phyloP scores from a whole-genome alignment of 2,888 invertebrate genomes.

The Cenopis cana region DNA sequence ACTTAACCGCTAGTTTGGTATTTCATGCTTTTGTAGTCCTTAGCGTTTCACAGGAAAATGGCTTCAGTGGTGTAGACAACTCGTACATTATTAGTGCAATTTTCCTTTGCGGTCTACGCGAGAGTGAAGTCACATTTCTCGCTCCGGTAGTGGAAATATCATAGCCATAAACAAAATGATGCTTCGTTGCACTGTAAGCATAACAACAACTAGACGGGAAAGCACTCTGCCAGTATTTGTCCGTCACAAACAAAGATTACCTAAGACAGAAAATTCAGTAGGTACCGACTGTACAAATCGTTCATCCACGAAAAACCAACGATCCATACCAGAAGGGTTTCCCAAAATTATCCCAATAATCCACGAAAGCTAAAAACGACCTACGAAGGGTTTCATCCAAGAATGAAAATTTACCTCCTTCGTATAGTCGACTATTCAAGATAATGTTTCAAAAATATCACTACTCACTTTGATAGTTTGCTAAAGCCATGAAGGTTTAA shows the following conservation, averaged over 20 bases:
- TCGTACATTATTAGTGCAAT: neutral
- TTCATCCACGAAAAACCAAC: neutral
- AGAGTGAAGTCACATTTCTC: slow-evolving; percentile 27
- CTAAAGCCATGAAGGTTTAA: too few species aligned
- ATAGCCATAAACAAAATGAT: slow-evolving; percentile 16
- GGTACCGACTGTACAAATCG: neutral
- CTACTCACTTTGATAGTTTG: too few species aligned
- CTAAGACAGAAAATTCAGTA: neutral
- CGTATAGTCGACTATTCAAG: too few species aligned
- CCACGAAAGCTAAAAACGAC: too few species aligned
- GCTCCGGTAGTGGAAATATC: slow-evolving; percentile 21
- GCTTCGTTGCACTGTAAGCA: slow-evolving; percentile 7
- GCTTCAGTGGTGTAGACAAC: slow-evolving; percentile 1
- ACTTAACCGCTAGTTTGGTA: slow-evolving; percentile 38
- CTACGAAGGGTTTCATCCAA: too few species aligned
- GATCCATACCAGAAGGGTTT: too few species aligned
- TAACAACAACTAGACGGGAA: neutral
- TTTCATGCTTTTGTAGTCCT: slow-evolving; percentile 26
- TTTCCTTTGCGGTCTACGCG: slow-evolving; percentile 12
- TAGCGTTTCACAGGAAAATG: neutral
- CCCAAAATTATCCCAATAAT: too few species aligned
- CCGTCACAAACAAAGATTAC: neutral
- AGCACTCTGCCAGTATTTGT: too few species aligned
- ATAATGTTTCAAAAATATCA: too few species aligned
- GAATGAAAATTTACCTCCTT: too few species aligned